phyloP scores from a whole-genome alignment of 2,113 vertebrate genomes.

The Mustelus asterias region DNA sequence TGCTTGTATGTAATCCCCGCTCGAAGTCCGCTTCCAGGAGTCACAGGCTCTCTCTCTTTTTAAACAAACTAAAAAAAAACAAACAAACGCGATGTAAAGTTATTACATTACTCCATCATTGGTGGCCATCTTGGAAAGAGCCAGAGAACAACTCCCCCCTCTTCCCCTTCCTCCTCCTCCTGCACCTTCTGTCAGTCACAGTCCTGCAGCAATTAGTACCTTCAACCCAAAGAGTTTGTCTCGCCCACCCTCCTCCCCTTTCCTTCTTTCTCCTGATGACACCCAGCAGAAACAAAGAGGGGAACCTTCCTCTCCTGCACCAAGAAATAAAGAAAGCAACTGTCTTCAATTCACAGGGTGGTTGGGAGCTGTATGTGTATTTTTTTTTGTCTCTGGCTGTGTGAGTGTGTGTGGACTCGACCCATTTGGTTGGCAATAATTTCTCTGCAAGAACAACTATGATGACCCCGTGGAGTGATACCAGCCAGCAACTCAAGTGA shows the following conservation, averaged over 20 bases:
- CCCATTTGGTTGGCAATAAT: not conserved
- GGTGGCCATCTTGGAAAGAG: conserved; percentile 33
- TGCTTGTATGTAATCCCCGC: not conserved
- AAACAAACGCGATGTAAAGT: conserved; percentile 13
- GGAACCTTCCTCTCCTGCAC: not conserved
- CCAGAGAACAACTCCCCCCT: conserved; percentile 15
- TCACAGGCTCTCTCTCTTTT: not conserved
- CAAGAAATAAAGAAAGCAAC: not conserved
- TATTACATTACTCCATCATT: conserved; percentile 34
- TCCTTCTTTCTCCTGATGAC: not conserved
- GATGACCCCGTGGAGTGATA: conserved; percentile 34
- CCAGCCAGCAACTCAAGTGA: not conserved
- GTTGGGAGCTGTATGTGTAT: not conserved
- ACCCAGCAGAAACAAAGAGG: not conserved
- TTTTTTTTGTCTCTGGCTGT: not conserved
- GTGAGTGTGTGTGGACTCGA: not conserved
- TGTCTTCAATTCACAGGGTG: not conserved
- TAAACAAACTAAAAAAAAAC: conserved; percentile 18
- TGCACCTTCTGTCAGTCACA: not conserved
- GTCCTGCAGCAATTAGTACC: conserved; percentile 5
- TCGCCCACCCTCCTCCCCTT: not conserved
- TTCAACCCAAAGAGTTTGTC: not conserved
- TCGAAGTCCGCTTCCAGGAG: not conserved
- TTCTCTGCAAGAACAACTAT: not conserved
- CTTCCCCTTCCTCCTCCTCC: not conserved